Conservation (phyloP, 2,113 vertebrate species). For the Pachypanchax playfairii region DNA sequence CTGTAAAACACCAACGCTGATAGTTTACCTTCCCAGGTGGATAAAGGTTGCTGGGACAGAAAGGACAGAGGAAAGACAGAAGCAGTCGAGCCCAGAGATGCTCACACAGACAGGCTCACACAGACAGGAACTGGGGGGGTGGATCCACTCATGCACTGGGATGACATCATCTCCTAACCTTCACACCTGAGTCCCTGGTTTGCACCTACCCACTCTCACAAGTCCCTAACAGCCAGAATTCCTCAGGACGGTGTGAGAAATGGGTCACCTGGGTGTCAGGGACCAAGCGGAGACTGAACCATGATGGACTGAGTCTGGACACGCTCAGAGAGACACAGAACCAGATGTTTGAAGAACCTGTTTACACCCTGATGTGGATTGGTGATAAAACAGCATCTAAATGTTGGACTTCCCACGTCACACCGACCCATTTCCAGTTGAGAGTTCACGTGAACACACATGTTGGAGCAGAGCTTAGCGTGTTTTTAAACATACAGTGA, state of each 20-base stretch:
- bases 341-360: too few species aligned
- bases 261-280: constrained; percentile 67
- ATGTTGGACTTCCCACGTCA: too few species aligned
- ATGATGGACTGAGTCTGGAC: constrained; percentile 7
- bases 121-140: constrained; percentile 15
- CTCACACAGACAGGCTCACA: constrained; percentile 58
- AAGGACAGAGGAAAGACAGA: constrained; percentile 39
- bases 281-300: constrained; percentile 55
- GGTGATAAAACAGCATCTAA: too few species aligned
- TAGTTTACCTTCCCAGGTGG: constrained; percentile 64
- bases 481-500: too few species aligned
- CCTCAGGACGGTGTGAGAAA: constrained; percentile 70
- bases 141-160: constrained; percentile 24
- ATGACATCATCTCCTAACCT: constrained; percentile 52
- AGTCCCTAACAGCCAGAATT: constrained; percentile 55
- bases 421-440: too few species aligned
- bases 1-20: constrained; percentile 59
- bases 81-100: constrained; percentile 53
- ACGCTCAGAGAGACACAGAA: background rate
- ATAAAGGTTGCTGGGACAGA: constrained; percentile 41
- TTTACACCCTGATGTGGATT: too few species aligned
- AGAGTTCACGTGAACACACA: constrained; percentile 1
- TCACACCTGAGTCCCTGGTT: constrained; percentile 60
- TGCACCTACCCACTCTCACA: constrained; percentile 33
- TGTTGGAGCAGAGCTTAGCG: constrained; percentile 27